Evolutionary conservation across 2,113 vertebrate species (phyloP).

Genomic region (Corythornis madagascariensis): DNA sequence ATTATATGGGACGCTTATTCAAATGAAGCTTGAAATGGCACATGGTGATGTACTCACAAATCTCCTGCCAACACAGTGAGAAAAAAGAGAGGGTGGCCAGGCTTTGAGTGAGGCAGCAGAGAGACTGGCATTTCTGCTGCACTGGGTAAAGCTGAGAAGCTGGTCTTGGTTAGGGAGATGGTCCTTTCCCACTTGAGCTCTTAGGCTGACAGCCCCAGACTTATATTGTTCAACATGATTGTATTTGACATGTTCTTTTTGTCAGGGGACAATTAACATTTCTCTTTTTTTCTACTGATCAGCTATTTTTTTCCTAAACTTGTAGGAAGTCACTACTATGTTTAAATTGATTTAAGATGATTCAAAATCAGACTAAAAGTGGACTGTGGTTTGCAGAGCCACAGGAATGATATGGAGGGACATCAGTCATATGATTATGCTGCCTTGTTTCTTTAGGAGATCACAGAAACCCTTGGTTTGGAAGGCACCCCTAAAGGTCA

Average conservation of each 20-base stretch:
- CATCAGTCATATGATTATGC: not conserved
- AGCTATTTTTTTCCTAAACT: not conserved
- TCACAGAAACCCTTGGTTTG: too few relatives aligned
- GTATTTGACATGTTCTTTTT: not conserved
- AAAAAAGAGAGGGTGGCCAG: not conserved
- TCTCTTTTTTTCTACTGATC: not conserved
- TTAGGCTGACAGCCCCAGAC: not conserved
- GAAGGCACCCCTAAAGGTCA: too few relatives aligned
- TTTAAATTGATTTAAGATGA: not conserved
- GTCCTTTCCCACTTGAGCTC: not conserved
- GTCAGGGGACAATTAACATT: not conserved
- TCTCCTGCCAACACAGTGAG: conserved; percentile 3
- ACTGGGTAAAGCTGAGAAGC: not conserved
- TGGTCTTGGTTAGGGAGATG: not conserved
- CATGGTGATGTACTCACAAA: conserved; percentile 9
- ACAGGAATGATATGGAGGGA: not conserved
- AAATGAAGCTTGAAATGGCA: conserved; percentile 59
- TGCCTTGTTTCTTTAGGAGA: not conserved
- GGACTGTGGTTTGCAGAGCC: not conserved
- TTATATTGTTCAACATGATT: not conserved
- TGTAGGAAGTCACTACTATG: not conserved
- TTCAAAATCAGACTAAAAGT: not conserved
- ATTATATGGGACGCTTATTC: conserved; percentile 30
- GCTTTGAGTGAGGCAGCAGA: not conserved
- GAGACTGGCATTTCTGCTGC: not conserved